Conservation (phyloP, 2,797 vertebrate species). For the Alauda arvensis region DNA sequence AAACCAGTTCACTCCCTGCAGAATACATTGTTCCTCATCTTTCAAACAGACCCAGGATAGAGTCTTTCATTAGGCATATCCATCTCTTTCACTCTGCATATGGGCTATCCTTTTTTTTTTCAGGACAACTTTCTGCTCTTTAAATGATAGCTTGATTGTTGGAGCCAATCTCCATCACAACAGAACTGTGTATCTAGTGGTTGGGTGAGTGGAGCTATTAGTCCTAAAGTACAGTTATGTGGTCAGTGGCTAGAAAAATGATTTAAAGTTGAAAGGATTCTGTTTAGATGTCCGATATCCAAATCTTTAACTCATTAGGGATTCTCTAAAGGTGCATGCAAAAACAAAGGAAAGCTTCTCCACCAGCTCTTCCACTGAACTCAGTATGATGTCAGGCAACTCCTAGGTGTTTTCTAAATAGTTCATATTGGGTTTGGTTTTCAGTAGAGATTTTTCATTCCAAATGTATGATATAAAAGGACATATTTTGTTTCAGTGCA, state of each 20-base stretch:
- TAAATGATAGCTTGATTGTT: slow-evolving; percentile 28
- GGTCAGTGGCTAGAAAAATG: background rate
- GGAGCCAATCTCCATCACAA: background rate
- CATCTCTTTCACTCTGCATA: background rate
- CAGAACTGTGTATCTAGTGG: background rate
- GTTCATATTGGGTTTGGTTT: background rate
- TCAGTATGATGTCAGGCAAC: rapidly evolving
- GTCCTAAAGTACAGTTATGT: background rate
- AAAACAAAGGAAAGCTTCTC: background rate
- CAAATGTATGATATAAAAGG: background rate
- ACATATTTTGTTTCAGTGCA: background rate
- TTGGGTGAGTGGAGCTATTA: background rate
- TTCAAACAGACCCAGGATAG: background rate
- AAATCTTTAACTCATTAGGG: background rate
- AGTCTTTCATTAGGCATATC: background rate
- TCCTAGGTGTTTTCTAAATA: background rate
- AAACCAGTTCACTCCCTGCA: background rate
- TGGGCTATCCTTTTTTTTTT: background rate
- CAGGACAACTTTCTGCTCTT: background rate
- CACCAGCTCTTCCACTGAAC: background rate
- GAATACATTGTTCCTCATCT: background rate
- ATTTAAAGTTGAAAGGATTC: background rate
- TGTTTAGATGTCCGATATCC: background rate
- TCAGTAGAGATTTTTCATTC: background rate
- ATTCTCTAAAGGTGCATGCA: background rate